These are phyloP conservation scores for Scophthalmus maximus DNA, from an alignment of 2,113 vertebrate genomes.

Conservation along the genomic window DNA sequence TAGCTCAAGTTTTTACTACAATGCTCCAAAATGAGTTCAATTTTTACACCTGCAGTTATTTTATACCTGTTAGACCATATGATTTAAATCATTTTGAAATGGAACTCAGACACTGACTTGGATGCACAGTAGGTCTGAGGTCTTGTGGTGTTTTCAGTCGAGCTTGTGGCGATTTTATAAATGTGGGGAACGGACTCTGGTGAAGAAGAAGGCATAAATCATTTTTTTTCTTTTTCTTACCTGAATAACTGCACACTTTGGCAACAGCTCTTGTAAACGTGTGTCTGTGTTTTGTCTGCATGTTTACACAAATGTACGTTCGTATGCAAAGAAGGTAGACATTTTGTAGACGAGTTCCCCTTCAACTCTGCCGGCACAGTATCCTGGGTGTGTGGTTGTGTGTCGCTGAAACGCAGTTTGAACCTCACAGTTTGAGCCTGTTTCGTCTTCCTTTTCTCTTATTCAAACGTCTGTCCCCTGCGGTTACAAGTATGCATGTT, in stretches of 20 bases:
- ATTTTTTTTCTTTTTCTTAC: background rate
- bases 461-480: conserved; percentile 19
- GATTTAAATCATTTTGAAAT: conserved; percentile 23
- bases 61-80: conserved; percentile 3
- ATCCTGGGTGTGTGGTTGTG: conserved; percentile 12
- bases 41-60: conserved; percentile 33
- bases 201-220: conserved; percentile 35
- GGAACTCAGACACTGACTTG: background rate
- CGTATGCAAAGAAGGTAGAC: conserved; percentile 19
- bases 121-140: conserved; percentile 15
- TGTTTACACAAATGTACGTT: conserved; percentile 6
- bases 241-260: conserved; percentile 22
- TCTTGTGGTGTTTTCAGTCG: conserved; percentile 5
- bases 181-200: conserved; percentile 50
- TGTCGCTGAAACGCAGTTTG: conserved; percentile 9
- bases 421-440: conserved; percentile 22
- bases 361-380: conserved; percentile 7
- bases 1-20: background rate
- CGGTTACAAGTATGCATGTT: conserved; percentile 24
- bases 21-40: background rate
- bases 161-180: conserved; percentile 1
- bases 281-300: conserved; percentile 35
- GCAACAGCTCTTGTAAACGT: conserved; percentile 29
- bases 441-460: conserved; percentile 24
- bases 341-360: background rate